These are phyloP conservation scores for Malurus cyaneus DNA, from an alignment of 2,113 vertebrate species.

Conservation along the genomic window DNA sequence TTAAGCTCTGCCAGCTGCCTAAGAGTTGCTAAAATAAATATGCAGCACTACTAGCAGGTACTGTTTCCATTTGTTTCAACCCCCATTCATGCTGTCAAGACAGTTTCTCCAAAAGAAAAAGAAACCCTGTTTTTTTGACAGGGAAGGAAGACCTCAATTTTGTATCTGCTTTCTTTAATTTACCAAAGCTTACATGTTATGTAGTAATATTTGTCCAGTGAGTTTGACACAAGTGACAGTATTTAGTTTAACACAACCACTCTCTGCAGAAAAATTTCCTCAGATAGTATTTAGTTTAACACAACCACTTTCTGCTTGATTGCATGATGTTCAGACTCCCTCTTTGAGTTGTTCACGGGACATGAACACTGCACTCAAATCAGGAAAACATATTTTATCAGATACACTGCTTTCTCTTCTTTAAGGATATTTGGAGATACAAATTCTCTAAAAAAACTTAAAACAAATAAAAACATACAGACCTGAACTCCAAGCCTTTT, in stretches of 20 bases:
- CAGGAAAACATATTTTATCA: background rate
- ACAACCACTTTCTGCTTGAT: too few species aligned
- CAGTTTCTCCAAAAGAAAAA: background rate
- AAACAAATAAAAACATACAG: background rate
- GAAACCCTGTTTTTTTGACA: background rate
- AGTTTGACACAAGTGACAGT: background rate
- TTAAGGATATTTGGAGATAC: background rate
- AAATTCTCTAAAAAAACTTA: background rate
- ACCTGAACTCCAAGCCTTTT: background rate
- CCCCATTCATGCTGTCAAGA: background rate
- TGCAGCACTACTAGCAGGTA: background rate
- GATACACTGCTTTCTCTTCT: background rate
- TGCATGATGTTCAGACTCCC: background rate
- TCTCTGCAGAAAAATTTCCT: background rate
- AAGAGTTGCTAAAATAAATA: conserved; percentile 14
- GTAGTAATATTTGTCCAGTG: background rate
- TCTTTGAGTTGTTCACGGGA: background rate
- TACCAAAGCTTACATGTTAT: background rate
- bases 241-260: background rate
- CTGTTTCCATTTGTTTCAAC: background rate
- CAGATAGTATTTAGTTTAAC: background rate
- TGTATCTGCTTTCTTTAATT: background rate
- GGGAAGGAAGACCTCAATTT: background rate
- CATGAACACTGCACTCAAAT: background rate
- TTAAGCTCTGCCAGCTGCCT: background rate